phyloP scores from a whole-genome alignment of 2,888 invertebrate species.

The Oligia latruncula region DNA sequence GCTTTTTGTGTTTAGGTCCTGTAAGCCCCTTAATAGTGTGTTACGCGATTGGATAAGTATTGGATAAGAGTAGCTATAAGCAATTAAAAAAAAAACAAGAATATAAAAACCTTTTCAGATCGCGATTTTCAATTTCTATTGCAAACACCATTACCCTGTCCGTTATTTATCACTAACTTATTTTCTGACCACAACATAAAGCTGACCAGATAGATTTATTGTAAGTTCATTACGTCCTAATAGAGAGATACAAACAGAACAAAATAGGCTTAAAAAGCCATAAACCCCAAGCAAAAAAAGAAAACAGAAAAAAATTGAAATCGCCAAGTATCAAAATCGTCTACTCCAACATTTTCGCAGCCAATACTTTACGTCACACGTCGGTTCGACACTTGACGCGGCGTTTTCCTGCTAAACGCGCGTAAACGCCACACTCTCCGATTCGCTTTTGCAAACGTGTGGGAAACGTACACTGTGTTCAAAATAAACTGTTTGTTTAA shows the following conservation, averaged over 20 bases:
- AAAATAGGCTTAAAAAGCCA: neutral
- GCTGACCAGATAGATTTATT: neutral
- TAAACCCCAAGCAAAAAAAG: neutral
- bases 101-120: neutral
- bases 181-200: neutral
- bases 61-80: too few species aligned
- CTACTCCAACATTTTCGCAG: slow-evolving; percentile 20
- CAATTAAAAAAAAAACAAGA: neutral
- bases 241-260: neutral
- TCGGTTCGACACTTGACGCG: slow-evolving; percentile 57
- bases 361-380: slow-evolving; percentile 63
- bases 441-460: slow-evolving; percentile 42
- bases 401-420: slow-evolving; percentile 49
- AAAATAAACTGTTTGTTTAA: slow-evolving; percentile 47
- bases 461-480: slow-evolving; percentile 34
- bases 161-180: neutral
- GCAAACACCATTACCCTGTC: neutral
- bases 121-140: neutral
- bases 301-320: neutral
- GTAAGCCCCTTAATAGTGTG: too few species aligned
- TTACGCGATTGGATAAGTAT: neutral
- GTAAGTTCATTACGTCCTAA: neutral
- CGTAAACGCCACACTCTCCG: slow-evolving; percentile 36
- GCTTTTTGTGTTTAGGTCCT: too few species aligned
- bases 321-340: slow-evolving; percentile 56